These are phyloP conservation scores for Colletes latitarsis DNA, from an alignment of 1,140 invertebrate species.

Conservation along the genomic window DNA sequence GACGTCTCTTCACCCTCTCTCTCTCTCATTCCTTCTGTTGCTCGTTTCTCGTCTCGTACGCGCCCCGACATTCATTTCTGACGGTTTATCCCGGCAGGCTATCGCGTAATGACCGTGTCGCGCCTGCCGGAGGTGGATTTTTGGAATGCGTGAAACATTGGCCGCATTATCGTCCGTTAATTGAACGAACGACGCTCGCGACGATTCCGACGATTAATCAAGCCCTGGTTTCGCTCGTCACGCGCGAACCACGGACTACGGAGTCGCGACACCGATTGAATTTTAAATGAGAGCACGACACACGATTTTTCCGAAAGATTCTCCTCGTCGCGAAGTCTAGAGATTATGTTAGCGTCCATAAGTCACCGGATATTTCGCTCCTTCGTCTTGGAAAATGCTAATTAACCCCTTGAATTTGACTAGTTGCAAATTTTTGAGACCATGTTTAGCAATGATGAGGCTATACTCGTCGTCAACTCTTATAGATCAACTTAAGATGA, in stretches of 20 bases:
- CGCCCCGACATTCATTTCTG: constrained; percentile 22
- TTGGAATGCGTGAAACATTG: constrained; percentile 31
- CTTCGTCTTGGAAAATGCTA: no score
- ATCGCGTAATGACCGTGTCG: constrained; percentile 46
- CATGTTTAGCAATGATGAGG: no score
- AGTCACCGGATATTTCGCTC: no score
- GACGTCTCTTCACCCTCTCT: no score
- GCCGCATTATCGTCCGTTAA: constrained; percentile 35
- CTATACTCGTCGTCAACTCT: no score
- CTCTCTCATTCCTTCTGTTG: neutral
- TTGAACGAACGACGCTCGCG: constrained; percentile 20
- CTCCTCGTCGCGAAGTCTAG: neutral
- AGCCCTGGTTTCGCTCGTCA: neutral
- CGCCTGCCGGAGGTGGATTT: constrained; percentile 41
- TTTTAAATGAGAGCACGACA: constrained; percentile 18
- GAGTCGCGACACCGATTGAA: neutral
- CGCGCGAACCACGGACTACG: constrained; percentile 4
- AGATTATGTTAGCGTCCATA: no score
- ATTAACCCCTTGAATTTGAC: no score
- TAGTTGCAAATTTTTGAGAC: no score
- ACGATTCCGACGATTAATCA: constrained; percentile 33
- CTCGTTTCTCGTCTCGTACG: neutral
- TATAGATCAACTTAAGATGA: no score
- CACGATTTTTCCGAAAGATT: neutral
- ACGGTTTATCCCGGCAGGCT: constrained; percentile 39